Base-by-base conservation (phyloP, 2,888 invertebrate species). In the Euzophera pinguis region DNA sequence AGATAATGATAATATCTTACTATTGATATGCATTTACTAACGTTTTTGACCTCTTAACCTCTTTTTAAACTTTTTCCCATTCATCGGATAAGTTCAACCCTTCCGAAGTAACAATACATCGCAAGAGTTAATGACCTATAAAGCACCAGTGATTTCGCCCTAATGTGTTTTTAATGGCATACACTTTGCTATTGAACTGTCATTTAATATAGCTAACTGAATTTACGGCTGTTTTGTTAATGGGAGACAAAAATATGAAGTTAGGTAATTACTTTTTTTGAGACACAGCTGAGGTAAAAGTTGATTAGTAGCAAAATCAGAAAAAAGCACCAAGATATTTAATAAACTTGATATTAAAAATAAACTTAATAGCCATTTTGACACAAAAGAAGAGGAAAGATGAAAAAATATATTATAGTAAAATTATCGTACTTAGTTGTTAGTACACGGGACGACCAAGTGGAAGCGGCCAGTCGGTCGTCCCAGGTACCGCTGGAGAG, bases 161-260 rank as follows among this genome's bases (percentile, higher is more conserved):
- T 87, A 87, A 87, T 86, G 86, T 78, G 73, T 79, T 84, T 86
- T 86, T 87, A 87, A 87, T 86, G 86, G 82, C 79, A 58, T 67
- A 78, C 78, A 78, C 78, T 84, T 73, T 66, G 76, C 77, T 81
- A 85, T 85, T 84, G 84, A 82, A 78, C 74, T 78, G 79, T 79
- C 81, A 74, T 82, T 75, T 78, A 78, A 75, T 78, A 79, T 69
- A 74, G 73, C 71, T 69, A 70, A 73, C 69, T 65, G 70, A 75
- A 82, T 84, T 83, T 83, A 79, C 67, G 72, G 61, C 45, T 32
- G 52, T 45, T 56, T 56, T 54, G 50, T 49, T 41, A 54, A 55
- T 50, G 41, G 51, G 43, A 29, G 48, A 39, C 49, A 32, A 52
- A 41, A 52, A 52, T 22, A 22, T 32, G 1, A 32, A 9, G 3